Evolutionary conservation across 2,888 invertebrate species (phyloP), one percentile per base, ranked within the genome.

Genomic region (Ennomos fuscantarius): DNA sequence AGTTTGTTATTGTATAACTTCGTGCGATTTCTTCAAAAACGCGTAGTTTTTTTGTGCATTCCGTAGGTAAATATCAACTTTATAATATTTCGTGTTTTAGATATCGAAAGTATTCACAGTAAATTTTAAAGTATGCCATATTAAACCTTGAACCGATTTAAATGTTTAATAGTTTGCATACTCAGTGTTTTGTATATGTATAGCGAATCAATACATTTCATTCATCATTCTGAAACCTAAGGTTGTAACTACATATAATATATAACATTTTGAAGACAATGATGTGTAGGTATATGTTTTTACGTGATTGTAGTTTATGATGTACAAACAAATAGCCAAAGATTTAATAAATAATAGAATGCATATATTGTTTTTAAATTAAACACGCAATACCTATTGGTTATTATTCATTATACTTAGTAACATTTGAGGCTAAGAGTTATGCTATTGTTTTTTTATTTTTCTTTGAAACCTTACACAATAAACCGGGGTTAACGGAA

Each of bases 261-360:
- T 86, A 85, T 84, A 87, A 86, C 78, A 74, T 81, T 83, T 84
- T 82, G 77, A 84, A 68, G 72, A 84, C 82, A 83, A 83, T 84
- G 77, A 81, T 86, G 82, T 84, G 85, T 90, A 86, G 82, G 77
- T 81, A 82, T 89, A 87, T 89, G 89, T 92, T 91, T 92, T 86
- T 90, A 91, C 87, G 87, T 89, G 86, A 79, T 78, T 68, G 89
- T 90, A 90, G 90, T 81, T 78, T 80, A 85, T 82, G 77, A 79
- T 90, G 89, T 91, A 91, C 89, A 90, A 87, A 89, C 79, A 75
- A 72, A 86, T 88, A 88, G 85, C 80, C 81, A 81, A 84, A 85
- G 79, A 81, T 83, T 83, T 75, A 86, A 80, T 82, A 84, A 90
- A 89, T 84, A 85, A 89, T 86, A 88, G 83, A 86, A 82, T 78